Evolutionary conservation across 1,140 invertebrate genomes (phyloP).

Genomic region (Sitobion miscanthi): DNA sequence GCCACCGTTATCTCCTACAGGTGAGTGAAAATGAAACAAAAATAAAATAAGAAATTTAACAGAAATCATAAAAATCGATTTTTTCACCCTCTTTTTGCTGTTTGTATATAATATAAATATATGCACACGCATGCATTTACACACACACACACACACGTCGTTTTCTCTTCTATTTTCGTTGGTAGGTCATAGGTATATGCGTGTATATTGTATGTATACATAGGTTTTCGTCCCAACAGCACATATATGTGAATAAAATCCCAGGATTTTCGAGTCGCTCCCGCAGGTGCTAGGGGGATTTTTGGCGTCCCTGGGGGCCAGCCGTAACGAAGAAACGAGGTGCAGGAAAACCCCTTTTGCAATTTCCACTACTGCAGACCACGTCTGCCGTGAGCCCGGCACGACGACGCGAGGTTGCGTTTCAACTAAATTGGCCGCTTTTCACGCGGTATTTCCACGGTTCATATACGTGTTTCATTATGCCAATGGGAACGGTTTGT

Average conservation of each 20-base stretch:
- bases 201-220: background rate
- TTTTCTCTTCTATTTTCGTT: constrained; percentile 21
- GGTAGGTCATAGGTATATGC: background rate
- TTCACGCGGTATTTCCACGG: constrained; percentile 50
- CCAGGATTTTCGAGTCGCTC: background rate
- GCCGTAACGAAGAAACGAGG: constrained; percentile 55
- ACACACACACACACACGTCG: background rate
- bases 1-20: constrained; percentile 16
- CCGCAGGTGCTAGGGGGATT: constrained; percentile 43
- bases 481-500: constrained; percentile 53
- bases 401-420: constrained; percentile 40
- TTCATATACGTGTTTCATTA: constrained; percentile 53
- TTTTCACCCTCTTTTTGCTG: background rate
- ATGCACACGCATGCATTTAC: background rate
- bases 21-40: constrained; percentile 3
- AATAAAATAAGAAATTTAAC: background rate
- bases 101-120: background rate
- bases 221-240: background rate
- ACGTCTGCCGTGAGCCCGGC: background rate
- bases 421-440: constrained; percentile 55
- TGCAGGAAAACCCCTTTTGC: constrained; percentile 50
- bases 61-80: constrained; percentile 10
- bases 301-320: background rate
- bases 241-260: constrained; percentile 21
- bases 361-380: constrained; percentile 27